Percentiles rank a stretch among this genome's conserved stretches.
phyloP scores from a whole-genome alignment of 2,888 invertebrate species.

The Lobophora halterata region DNA sequence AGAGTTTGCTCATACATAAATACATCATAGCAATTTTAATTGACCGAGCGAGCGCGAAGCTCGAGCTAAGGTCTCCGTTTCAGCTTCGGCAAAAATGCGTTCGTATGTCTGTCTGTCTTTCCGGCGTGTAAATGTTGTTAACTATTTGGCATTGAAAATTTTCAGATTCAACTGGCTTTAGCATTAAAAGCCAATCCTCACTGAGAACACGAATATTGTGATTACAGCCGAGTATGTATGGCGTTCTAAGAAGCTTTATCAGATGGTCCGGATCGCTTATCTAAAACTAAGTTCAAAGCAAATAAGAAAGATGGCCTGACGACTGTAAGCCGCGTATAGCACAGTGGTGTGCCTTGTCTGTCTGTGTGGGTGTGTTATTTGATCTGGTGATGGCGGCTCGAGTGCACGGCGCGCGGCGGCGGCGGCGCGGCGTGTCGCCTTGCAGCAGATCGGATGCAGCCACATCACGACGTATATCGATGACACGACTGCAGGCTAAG shows the following conservation, averaged over 20 bases:
- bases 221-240: slow-evolving; percentile 1
- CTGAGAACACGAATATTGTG: too few species aligned
- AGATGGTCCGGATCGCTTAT: slow-evolving; percentile 28
- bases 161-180: too few species aligned
- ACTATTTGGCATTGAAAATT: too few species aligned
- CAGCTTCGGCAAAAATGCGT: too few species aligned
- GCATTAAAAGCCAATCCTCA: too few species aligned
- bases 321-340: slow-evolving; percentile 27
- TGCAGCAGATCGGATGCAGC: slow-evolving; percentile 34
- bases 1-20: too few species aligned
- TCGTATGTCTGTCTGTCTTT: too few species aligned
- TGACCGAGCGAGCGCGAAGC: too few species aligned
- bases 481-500: slow-evolving; percentile 6
- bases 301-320: slow-evolving; percentile 18
- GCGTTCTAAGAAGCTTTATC: slow-evolving; percentile 16
- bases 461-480: slow-evolving; percentile 24
- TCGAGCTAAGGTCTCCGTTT: too few species aligned
- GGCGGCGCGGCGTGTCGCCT: slow-evolving; percentile 6
- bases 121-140: too few species aligned
- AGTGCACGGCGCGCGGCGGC: slow-evolving; percentile 14
- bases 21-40: not conserved
- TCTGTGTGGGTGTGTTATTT: slow-evolving; percentile 21
- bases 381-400: slow-evolving; percentile 20
- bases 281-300: slow-evolving; percentile 25
- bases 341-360: slow-evolving; percentile 9